These are phyloP conservation scores for Mamestra configurata DNA, from an alignment of 1,140 invertebrate genomes.

Conservation along the genomic window DNA sequence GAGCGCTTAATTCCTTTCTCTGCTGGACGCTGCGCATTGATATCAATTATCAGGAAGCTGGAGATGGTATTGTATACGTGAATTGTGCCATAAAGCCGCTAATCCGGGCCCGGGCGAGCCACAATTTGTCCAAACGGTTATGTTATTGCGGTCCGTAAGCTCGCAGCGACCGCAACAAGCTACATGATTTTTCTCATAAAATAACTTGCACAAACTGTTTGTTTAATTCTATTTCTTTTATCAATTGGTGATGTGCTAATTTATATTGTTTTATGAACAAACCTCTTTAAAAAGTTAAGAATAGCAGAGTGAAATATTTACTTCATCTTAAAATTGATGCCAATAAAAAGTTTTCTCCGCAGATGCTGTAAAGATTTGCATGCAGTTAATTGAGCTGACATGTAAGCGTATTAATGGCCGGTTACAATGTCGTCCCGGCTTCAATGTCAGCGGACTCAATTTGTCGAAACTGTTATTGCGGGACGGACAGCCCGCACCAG, in stretches of 20 bases:
- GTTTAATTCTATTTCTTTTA: conserved; percentile 40
- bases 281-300: background rate
- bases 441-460: conserved; percentile 82
- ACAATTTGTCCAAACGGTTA: conserved; percentile 87
- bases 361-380: conserved; percentile 26
- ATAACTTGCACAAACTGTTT: conserved; percentile 56
- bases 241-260: background rate
- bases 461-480: conserved; percentile 85
- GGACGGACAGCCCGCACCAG: conserved; percentile 69
- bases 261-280: background rate
- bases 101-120: conserved; percentile 78
- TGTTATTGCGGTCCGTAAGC: conserved; percentile 84
- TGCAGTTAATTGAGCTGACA: conserved; percentile 45
- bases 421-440: conserved; percentile 67
- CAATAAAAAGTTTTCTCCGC: background rate
- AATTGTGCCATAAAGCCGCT: conserved; percentile 84
- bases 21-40: conserved; percentile 75
- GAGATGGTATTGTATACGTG: conserved; percentile 71
- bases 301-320: background rate
- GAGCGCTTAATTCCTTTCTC: conserved; percentile 71
- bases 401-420: conserved; percentile 50
- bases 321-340: background rate
- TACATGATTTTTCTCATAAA: conserved; percentile 76
- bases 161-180: conserved; percentile 63
- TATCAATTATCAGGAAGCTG: conserved; percentile 83